A percentile compares a stretch with the other conserved stretches of the same genome.
Evolutionary conservation across 2,888 invertebrate species (phyloP).

Genomic region (Sphaerophoria taeniata): DNA sequence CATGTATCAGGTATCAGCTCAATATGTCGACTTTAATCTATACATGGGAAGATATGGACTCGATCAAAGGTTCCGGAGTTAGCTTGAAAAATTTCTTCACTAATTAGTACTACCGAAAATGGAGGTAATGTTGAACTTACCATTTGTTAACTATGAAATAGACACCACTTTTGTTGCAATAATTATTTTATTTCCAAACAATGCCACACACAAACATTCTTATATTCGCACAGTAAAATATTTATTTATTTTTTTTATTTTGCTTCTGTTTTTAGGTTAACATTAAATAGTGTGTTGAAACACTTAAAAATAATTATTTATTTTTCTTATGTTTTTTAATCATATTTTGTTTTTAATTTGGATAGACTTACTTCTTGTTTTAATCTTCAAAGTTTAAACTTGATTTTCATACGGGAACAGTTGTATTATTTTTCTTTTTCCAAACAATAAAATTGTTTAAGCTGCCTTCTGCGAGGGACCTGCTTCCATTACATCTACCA

Average conservation of each 20-base stretch:
- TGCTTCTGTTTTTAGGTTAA: slow-evolving; percentile 7
- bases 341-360: slow-evolving; percentile 17
- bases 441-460: slow-evolving; percentile 34
- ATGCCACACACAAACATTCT: slow-evolving; percentile 63
- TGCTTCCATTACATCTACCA: slow-evolving; percentile 37
- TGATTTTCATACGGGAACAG: slow-evolving; percentile 40
- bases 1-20: too few species aligned
- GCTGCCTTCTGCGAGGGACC: slow-evolving; percentile 62
- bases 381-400: slow-evolving; percentile 5
- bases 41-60: too few species aligned
- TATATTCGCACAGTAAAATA: slow-evolving; percentile 45
- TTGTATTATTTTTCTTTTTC: background rate
- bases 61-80: too few species aligned
- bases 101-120: too few species aligned
- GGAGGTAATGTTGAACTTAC: too few species aligned
- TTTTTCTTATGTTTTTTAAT: background rate
- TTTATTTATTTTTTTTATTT: slow-evolving; percentile 15
- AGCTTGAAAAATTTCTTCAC: too few species aligned
- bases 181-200: slow-evolving; percentile 53
- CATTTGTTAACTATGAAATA: background rate
- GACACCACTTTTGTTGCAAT: slow-evolving; percentile 45
- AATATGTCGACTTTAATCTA: too few species aligned
- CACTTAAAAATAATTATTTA: slow-evolving; percentile 42
- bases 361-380: slow-evolving; percentile 24
- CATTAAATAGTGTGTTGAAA: slow-evolving; percentile 14